These are phyloP conservation scores for Brachionus angularis DNA, from an alignment of 1,140 invertebrate genomes.

Conservation along the genomic window DNA sequence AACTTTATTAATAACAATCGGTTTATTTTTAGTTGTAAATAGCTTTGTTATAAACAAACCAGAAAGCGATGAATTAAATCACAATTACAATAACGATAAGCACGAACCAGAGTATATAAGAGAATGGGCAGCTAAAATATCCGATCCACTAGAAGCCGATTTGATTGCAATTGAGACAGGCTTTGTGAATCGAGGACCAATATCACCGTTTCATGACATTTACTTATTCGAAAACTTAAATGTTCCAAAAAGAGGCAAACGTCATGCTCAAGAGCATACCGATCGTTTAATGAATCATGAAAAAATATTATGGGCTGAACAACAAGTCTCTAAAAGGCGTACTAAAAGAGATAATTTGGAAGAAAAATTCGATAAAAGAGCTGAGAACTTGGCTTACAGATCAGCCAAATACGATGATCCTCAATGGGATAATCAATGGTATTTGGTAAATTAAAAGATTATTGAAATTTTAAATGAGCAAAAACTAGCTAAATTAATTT, in stretches of 20 bases:
- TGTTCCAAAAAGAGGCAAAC: constrained; percentile 1
- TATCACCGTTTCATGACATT: constrained; percentile 32
- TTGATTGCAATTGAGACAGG: constrained; percentile 36
- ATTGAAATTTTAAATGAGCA: too few species aligned
- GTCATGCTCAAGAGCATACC: constrained; percentile 26
- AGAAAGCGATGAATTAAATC: background rate
- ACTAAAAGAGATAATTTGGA: constrained; percentile 25
- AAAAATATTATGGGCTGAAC: constrained; percentile 43
- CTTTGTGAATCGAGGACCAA: constrained; percentile 26
- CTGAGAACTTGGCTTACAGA: constrained; percentile 23
- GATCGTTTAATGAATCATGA: constrained; percentile 35
- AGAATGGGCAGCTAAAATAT: constrained; percentile 39
- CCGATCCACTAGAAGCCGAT: constrained; percentile 37
- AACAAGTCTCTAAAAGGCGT: constrained; percentile 33
- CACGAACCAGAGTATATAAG: constrained; percentile 27
- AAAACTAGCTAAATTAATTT: background rate
- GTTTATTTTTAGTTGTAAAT: background rate
- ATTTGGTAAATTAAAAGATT: constrained; percentile 24
- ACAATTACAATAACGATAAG: background rate
- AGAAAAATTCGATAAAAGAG: constrained; percentile 31
- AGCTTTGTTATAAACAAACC: background rate
- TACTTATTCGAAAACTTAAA: constrained; percentile 31
- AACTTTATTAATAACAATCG: background rate
- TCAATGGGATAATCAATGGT: constrained; percentile 42
- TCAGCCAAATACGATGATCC: constrained; percentile 43